These are phyloP conservation scores for Epinephelus fuscoguttatus DNA, from an alignment of 2,113 vertebrate species.

Conservation along the genomic window DNA sequence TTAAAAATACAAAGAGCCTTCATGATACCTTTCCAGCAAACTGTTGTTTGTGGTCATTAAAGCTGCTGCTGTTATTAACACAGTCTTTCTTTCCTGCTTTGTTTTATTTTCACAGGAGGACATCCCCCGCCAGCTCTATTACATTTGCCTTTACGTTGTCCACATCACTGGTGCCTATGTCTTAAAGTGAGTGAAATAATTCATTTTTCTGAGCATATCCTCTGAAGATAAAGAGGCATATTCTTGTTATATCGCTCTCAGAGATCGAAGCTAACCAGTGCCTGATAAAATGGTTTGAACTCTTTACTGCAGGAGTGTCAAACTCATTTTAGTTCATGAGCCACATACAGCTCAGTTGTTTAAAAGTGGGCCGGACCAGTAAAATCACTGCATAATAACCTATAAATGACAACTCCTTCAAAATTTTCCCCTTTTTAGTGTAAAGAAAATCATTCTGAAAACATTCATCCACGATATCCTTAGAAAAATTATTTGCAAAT, in stretches of 20 bases:
- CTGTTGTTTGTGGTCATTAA: neutral
- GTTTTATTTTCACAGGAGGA: conserved; percentile 83
- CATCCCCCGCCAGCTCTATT: conserved; percentile 89
- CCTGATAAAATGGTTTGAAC: neutral
- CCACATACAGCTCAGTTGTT: no score
- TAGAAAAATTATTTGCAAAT: no score
- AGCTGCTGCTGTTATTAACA: neutral
- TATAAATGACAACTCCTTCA: no score
- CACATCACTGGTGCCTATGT: conserved; percentile 90
- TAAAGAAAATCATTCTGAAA: no score
- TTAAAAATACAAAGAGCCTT: neutral
- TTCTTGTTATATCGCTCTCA: neutral
- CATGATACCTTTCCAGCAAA: neutral
- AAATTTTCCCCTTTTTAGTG: no score
- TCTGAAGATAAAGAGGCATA: neutral
- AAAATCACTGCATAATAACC: no score
- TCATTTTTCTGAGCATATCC: neutral
- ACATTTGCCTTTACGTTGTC: conserved; percentile 90
- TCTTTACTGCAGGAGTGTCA: no score
- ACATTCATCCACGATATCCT: no score
- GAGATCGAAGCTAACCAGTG: neutral
- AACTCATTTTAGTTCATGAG: no score
- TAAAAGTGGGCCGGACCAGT: no score
- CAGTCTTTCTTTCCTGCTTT: neutral
- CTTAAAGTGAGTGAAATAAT: conserved; percentile 86